phyloP scores from a whole-genome alignment of 2,113 vertebrate species.

The Phylloscopus whistleri region DNA sequence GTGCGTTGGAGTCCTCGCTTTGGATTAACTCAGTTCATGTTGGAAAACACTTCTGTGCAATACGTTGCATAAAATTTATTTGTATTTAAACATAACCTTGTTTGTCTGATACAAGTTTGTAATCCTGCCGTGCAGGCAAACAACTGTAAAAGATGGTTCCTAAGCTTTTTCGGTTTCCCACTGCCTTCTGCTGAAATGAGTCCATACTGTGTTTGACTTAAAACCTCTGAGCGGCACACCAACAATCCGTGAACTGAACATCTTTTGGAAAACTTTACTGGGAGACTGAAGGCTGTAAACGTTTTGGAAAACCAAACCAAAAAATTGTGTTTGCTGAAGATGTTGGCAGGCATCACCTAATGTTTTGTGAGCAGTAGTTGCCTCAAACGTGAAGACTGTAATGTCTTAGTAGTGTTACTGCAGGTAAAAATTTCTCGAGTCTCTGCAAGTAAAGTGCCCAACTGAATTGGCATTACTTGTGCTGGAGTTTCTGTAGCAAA shows the following conservation, averaged over 20 bases:
- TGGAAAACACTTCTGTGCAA: fast-evolving
- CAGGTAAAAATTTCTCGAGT: background rate
- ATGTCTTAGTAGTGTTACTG: background rate
- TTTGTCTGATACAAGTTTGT: background rate
- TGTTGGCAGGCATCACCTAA: background rate
- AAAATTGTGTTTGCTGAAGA: fast-evolving
- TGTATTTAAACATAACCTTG: fast-evolving
- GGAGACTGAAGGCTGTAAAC: background rate
- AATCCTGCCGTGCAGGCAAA: fast-evolving
- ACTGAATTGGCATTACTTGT: background rate
- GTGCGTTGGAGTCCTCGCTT: background rate
- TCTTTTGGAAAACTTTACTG: background rate
- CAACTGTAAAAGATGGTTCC: background rate
- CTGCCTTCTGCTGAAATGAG: background rate
- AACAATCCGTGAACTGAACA: background rate
- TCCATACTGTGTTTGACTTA: background rate
- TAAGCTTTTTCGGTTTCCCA: background rate
- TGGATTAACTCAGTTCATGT: fast-evolving
- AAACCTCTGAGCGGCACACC: fast-evolving
- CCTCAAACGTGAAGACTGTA: fast-evolving
- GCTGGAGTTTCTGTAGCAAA: background rate
- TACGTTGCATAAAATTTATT: background rate
- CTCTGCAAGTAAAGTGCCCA: background rate
- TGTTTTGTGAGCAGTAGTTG: background rate
- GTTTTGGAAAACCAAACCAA: background rate